A percentile compares a stretch with the other conserved stretches of the same genome.
Evolutionary conservation across 2,113 vertebrate species (phyloP).

Genomic region (Chrysemys picta): DNA sequence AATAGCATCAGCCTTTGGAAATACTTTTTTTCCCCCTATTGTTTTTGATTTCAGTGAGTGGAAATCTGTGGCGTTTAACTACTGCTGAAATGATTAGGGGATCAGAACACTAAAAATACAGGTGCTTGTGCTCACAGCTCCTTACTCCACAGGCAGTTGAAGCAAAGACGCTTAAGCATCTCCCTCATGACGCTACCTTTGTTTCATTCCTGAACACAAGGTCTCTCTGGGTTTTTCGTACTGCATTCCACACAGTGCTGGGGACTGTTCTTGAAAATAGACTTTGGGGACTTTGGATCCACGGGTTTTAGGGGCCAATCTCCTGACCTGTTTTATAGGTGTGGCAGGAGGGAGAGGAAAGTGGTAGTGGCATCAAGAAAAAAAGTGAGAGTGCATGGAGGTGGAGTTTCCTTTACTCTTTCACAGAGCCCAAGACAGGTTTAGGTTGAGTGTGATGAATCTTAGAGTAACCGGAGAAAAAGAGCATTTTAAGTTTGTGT

Average conservation of each 20-base stretch:
- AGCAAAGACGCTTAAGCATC: background rate
- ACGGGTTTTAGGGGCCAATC: background rate
- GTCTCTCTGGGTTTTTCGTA: conserved; percentile 43
- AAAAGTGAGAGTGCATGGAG: background rate
- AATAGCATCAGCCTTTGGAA: conserved; percentile 59
- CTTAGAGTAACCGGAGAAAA: background rate
- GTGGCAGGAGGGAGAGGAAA: background rate
- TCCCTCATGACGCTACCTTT: background rate
- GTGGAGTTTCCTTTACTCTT: conserved; percentile 7
- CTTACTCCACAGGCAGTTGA: background rate
- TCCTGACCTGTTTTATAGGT: background rate
- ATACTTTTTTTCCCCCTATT: conserved; percentile 12
- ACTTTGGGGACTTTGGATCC: background rate
- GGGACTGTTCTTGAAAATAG: conserved; percentile 19
- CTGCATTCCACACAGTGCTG: background rate
- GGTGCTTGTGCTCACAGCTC: conserved; percentile 39
- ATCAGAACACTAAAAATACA: conserved; percentile 18
- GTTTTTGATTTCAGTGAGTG: conserved; percentile 59
- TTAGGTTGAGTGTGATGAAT: conserved; percentile 10
- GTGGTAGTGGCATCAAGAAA: background rate
- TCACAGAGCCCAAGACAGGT: background rate
- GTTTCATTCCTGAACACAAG: conserved; percentile 10
- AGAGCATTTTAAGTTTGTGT: conserved; percentile 8
- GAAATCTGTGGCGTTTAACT: conserved; percentile 54
- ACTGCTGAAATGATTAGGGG: background rate